Base-by-base conservation (phyloP, 2,113 vertebrate genomes). In the Polypterus senegalus region DNA sequence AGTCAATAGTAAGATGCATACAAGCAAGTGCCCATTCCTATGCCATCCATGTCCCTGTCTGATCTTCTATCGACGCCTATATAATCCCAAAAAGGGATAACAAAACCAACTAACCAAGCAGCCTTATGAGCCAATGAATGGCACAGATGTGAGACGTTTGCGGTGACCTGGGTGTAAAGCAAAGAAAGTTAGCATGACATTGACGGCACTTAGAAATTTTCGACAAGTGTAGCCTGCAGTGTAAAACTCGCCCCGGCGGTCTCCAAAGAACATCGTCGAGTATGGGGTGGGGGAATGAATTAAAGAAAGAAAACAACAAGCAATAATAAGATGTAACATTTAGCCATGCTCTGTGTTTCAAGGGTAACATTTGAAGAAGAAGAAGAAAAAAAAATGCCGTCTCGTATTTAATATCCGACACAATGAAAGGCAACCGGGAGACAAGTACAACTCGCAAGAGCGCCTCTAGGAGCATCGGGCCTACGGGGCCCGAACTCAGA, bases 331-430 rank as follows among this genome's bases (percentile, higher is more conserved):
- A 60, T 64, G 64, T 63, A 67, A 65, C 63, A 63, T 66, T 67
- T 66, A 65, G 65, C 65, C 62, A 47, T 48, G 11, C 49, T 60
- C 69, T 67, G 61, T 66, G 63, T 67, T 70, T 71, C 60, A 68
- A 71, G 68, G 54, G 63, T 55, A 66, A 51, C 67, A 59, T 61
- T 59, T 61, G 53, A 60, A 66, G 63, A 61, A 55, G 54, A 56
- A 66, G 8, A 63, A 61, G 8, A 47, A 46, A 47, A 62, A 78
- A 76, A 78, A 79, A 81, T 79, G 77, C 75, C 78, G 79, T 82
- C 79, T 79, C 77, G 77, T 78, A 79, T 81, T 81, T 76, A 77
- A 77, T 80, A 76, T 74, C 75, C 75, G 78, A 76, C 74, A 62
- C 77, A 78, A 79, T 75, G 73, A 71, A 74, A 71, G 70, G 69